phyloP scores from a whole-genome alignment of 2,888 invertebrate species.

The Escarpia spicata region DNA sequence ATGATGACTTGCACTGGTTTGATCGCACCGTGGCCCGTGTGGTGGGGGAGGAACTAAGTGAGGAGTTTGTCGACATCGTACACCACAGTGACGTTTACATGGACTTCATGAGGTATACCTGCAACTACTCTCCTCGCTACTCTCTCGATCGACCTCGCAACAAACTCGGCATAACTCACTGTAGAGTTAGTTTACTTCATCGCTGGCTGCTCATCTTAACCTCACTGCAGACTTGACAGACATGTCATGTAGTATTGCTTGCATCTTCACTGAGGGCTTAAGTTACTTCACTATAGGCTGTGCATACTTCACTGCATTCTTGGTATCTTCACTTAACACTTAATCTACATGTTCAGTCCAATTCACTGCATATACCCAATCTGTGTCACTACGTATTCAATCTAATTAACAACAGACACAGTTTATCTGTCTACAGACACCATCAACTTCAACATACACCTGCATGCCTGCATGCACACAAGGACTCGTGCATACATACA shows the following conservation, averaged over 20 bases:
- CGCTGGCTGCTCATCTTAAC: not conserved
- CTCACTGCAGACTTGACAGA: not conserved
- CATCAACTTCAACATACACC: not conserved
- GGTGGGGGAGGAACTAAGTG: constrained; percentile 74
- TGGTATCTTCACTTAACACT: not conserved
- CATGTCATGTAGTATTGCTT: not conserved
- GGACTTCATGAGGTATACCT: constrained; percentile 42
- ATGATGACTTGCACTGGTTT: constrained; percentile 49
- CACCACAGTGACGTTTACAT: constrained; percentile 40
- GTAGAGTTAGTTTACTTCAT: no score
- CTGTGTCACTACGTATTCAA: no score
- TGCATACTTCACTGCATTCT: not conserved
- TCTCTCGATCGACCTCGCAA: not conserved
- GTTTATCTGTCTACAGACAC: not conserved
- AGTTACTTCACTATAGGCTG: not conserved
- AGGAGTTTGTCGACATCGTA: constrained; percentile 40
- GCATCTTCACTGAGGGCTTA: not conserved
- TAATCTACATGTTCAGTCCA: not conserved
- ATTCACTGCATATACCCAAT: no score
- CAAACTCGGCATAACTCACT: not conserved
- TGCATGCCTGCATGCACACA: no score
- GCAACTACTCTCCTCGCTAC: not conserved
- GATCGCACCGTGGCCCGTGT: constrained; percentile 71
- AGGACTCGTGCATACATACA: no score
- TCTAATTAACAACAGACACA: no score